A percentile compares a stretch with the other conserved stretches of the same genome.
Conservation (phyloP, 1,140 invertebrate genomes). For the Glossosoma conforme region DNA sequence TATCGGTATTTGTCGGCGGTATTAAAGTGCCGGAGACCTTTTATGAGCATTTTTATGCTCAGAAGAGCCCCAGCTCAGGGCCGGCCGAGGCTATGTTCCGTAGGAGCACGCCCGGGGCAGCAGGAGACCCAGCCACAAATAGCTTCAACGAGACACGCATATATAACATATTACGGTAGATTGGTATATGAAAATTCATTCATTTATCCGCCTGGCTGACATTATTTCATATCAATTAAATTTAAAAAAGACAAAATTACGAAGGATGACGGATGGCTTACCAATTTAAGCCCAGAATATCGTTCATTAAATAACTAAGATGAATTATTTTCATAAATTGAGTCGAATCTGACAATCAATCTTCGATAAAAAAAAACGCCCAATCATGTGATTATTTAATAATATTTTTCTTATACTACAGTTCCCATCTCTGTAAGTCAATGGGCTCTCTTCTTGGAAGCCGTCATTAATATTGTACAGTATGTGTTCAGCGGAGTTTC, state of each 20-base stretch:
- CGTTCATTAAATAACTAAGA: neutral
- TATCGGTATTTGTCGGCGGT: conserved; percentile 16
- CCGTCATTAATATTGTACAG: too few species aligned
- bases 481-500: too few species aligned
- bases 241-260: neutral
- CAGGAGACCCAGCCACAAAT: neutral
- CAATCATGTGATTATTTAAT: too few species aligned
- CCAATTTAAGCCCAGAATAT: neutral
- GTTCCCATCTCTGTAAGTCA: too few species aligned
- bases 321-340: neutral
- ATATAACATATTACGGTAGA: neutral
- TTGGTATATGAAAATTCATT: neutral
- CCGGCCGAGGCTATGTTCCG: neutral
- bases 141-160: neutral
- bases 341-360: neutral
- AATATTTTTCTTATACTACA: too few species aligned
- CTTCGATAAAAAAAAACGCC: neutral
- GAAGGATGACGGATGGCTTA: neutral
- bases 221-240: neutral
- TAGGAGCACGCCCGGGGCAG: neutral
- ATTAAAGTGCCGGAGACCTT: conserved; percentile 22
- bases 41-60: conserved; percentile 21
- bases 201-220: neutral
- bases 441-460: too few species aligned
- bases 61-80: neutral